phyloP scores from a whole-genome alignment of 2,888 invertebrate species.

The Caenorhabditis sp. region DNA sequence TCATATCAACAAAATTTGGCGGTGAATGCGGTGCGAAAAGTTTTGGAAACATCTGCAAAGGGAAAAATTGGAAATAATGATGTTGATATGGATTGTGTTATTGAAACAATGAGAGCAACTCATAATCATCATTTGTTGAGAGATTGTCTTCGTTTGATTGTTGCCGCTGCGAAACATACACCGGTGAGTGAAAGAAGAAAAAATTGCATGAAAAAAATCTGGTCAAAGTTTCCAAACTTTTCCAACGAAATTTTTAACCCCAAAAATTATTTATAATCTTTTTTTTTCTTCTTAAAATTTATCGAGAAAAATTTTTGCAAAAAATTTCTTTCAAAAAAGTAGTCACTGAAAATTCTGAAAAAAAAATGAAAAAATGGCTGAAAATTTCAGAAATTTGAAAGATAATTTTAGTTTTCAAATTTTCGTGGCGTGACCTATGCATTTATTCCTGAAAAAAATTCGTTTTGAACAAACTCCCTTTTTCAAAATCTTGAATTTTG shows the following conservation, averaged over 20 bases:
- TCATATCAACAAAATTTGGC: slow-evolving; percentile 77
- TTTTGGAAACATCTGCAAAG: slow-evolving; percentile 43
- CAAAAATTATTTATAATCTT: not conserved
- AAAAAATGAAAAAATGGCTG: too few relatives aligned
- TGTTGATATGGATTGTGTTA: slow-evolving; percentile 79
- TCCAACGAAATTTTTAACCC: not conserved
- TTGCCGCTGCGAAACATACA: slow-evolving; percentile 81
- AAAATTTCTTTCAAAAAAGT: too few relatives aligned
- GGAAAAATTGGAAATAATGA: slow-evolving; percentile 43
- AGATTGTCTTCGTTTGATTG: slow-evolving; percentile 85
- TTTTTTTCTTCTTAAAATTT: too few relatives aligned
- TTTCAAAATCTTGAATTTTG: too few relatives aligned
- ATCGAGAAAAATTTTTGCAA: too few relatives aligned
- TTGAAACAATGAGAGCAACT: slow-evolving; percentile 87
- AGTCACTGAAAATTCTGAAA: too few relatives aligned
- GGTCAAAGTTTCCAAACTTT: not conserved
- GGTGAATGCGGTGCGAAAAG: slow-evolving; percentile 79
- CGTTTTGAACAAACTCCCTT: too few relatives aligned
- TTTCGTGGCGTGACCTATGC: too few relatives aligned
- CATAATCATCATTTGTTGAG: slow-evolving; percentile 95
- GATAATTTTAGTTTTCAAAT: too few relatives aligned
- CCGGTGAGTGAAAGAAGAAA: slow-evolving; percentile 75
- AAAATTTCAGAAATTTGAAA: too few relatives aligned
- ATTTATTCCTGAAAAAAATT: too few relatives aligned
- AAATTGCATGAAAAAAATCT: not conserved